These are phyloP conservation scores for Microchrysa polita DNA, from an alignment of 2,888 invertebrate species.

Conservation along the genomic window DNA sequence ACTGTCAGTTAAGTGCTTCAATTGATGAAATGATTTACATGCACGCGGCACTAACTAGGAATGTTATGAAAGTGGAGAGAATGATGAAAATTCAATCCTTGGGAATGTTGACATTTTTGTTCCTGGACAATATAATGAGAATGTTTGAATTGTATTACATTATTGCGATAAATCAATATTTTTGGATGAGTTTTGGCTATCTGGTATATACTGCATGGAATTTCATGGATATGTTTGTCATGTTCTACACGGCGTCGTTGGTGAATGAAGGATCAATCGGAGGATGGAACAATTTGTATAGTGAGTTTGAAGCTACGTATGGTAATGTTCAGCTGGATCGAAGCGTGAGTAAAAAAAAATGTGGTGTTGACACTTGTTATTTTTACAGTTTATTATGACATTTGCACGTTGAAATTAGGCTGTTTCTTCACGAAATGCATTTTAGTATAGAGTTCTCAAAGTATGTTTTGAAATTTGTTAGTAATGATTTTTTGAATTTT, in stretches of 20 bases:
- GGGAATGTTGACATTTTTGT: neutral
- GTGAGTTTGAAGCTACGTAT: neutral
- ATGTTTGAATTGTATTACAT: neutral
- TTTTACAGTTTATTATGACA: too few species aligned
- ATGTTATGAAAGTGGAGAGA: neutral
- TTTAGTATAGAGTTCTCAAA: too few species aligned
- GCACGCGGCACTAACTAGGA: neutral
- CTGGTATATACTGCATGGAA: constrained; percentile 15
- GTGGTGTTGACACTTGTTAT: too few species aligned
- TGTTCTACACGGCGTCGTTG: neutral
- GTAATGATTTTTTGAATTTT: too few species aligned
- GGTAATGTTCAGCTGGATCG: constrained; percentile 13
- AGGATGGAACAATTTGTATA: neutral
- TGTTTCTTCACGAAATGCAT: too few species aligned
- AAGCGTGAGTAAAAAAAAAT: constrained; percentile 36
- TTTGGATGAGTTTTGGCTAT: too few species aligned
- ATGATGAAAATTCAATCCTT: neutral
- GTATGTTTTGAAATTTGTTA: too few species aligned
- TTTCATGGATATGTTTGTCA: constrained; percentile 10
- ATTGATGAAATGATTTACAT: neutral
- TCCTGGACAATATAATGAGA: neutral
- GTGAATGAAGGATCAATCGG: constrained; percentile 7
- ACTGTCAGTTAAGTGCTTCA: neutral
- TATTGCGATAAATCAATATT: neutral
- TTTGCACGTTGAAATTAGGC: too few species aligned